These are phyloP conservation scores for Rhinoraja longicauda DNA, from an alignment of 2,797 vertebrate genomes.

Conservation along the genomic window DNA sequence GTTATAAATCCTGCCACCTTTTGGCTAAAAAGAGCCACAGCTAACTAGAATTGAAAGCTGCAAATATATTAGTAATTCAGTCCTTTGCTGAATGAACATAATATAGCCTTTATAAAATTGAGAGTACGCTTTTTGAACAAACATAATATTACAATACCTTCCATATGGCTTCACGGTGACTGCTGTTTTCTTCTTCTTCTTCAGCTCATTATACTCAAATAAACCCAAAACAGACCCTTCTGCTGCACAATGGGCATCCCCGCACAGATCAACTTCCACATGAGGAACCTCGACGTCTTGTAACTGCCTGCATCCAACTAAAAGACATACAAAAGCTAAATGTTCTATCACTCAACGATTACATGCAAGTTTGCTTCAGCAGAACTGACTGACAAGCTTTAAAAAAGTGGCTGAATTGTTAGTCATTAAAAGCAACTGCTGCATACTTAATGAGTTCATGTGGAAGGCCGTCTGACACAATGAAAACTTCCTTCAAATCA, in stretches of 20 bases:
- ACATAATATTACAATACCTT: slow-evolving; percentile 58
- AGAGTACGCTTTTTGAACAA: background rate
- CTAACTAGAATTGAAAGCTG: background rate
- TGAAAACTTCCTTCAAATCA: background rate
- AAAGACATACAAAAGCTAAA: background rate
- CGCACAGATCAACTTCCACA: slow-evolving; percentile 85
- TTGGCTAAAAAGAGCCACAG: background rate
- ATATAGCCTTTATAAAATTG: background rate
- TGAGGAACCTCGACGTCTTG: slow-evolving; percentile 79
- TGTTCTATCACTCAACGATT: background rate
- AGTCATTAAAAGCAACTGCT: background rate
- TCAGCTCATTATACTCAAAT: slow-evolving; percentile 81
- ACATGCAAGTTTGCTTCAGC: background rate
- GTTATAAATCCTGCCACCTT: background rate
- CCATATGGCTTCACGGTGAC: slow-evolving; percentile 68
- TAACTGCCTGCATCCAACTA: slow-evolving; percentile 78
- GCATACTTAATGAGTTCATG: background rate
- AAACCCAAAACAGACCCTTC: slow-evolving; percentile 84
- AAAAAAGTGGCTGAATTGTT: background rate
- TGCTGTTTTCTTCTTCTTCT: slow-evolving; percentile 78
- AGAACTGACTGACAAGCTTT: background rate
- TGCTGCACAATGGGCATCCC: slow-evolving; percentile 83
- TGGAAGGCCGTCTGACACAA: background rate
- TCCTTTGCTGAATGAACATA: background rate
- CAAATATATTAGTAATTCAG: background rate